Evolutionary conservation across 2,113 vertebrate genomes (phyloP), one percentile per base, ranked within the genome.

Genomic region (Archocentrus centrarchus): DNA sequence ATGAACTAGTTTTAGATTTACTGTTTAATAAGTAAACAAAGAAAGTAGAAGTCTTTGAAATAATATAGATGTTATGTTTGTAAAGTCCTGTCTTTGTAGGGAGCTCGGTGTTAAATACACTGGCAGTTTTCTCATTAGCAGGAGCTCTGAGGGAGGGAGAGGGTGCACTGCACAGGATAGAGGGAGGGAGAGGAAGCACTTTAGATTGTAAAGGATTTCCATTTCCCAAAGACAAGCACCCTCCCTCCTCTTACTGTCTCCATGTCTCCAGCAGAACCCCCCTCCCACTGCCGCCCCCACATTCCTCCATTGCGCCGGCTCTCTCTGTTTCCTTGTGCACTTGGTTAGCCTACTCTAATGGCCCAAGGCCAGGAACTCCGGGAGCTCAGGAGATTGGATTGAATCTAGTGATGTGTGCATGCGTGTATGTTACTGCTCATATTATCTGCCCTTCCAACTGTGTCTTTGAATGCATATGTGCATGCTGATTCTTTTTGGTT

Each of bases 121-220:
- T 89, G 90, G 90, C 93, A 91, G 79, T 79, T 91, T 90, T 87
- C 80, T 92, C 61, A 84, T 93, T 93, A 92, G 89, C 75, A 59
- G 87, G 85, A 89, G 87, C 90, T 81, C 61, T 17, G 79, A 84
- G 85, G 87, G 77, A 91, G 83, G 77, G 79, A 88, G 81, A 86
- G 91, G 81, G 58, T 86, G 88, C 66, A 81, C 83, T 90, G 85
- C 80, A 80, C 86, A 93, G 93, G 95, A 93, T 77, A 81, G 85
- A 91, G 89, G 88, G 81, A 96, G 96, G 94, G 90, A 97, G 92
- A 96, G 96, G 97, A 97, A 98, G 97, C 96, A 96, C 96, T 97
- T 94, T 44, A 77, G 66, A 94, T 94, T 96, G 96, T 96, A 95
- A 97, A 97, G 95, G 96, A 95, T 96, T 96, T 97, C 95, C 95